phyloP scores from a whole-genome alignment of 2,113 vertebrate genomes.

The Progne subis region DNA sequence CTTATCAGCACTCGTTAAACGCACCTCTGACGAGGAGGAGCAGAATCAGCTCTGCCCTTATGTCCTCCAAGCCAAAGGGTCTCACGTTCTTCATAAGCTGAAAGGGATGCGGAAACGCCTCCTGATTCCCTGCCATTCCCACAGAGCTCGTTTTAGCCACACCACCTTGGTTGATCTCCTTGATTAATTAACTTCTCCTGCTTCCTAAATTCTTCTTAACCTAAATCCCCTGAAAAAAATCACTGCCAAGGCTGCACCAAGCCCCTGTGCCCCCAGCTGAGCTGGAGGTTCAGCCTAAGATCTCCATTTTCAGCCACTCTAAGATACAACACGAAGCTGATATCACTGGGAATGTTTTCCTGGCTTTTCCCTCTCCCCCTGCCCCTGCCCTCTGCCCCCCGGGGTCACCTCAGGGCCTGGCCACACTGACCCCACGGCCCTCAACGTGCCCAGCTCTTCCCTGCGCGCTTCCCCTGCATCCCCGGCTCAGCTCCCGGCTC shows the following conservation, averaged over 20 bases:
- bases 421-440: background rate
- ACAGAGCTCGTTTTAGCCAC: no score
- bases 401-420: background rate
- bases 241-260: background rate
- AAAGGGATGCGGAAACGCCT: no score
- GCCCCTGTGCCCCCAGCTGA: background rate
- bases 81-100: no score
- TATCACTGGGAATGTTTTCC: background rate
- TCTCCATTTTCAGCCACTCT: background rate
- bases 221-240: background rate
- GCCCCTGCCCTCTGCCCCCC: background rate
- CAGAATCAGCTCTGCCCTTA: background rate
- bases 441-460: background rate
- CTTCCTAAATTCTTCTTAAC: background rate
- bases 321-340: background rate
- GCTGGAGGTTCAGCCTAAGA: background rate
- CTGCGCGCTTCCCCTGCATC: background rate
- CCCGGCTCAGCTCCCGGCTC: background rate
- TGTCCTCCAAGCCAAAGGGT: no score
- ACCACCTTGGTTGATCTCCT: no score
- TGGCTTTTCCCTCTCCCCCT: background rate
- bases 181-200: no score
- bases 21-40: background rate
- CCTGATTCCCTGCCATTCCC: no score
- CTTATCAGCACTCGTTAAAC: background rate